Evolutionary conservation across 2,888 invertebrate genomes (phyloP).

Genomic region (Metallyticus violacea): DNA sequence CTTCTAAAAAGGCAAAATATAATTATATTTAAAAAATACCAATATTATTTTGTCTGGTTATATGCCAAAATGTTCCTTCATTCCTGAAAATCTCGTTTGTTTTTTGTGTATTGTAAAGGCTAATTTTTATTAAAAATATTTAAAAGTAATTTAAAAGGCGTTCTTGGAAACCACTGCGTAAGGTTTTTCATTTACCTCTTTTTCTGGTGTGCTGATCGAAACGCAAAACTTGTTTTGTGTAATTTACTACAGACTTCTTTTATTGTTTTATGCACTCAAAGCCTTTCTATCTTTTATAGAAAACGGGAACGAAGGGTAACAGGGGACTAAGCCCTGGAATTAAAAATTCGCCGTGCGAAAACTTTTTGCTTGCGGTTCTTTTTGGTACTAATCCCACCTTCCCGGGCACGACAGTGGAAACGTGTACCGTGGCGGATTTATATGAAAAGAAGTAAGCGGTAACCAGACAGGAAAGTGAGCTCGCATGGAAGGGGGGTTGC

Average conservation of each 20-base stretch:
- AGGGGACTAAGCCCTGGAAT: not conserved
- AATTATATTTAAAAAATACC: too few species aligned
- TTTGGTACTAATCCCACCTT: not conserved
- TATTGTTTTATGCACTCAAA: not conserved
- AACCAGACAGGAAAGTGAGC: not conserved
- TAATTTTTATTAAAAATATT: too few species aligned
- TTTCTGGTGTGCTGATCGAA: not conserved
- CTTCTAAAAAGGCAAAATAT: too few species aligned
- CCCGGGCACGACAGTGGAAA: not conserved
- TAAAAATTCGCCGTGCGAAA: constrained; percentile 12
- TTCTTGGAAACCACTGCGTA: not conserved
- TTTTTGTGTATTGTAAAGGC: too few species aligned
- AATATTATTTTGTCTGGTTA: too few species aligned
- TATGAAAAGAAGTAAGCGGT: not conserved
- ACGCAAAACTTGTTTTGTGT: not conserved
- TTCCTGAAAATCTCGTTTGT: too few species aligned
- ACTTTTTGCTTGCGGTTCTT: not conserved
- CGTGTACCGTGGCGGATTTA: not conserved
- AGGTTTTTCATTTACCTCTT: not conserved
- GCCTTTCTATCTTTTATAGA: not conserved
- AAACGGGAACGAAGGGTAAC: not conserved
- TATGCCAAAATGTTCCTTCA: too few species aligned
- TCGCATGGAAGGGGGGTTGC: not conserved
- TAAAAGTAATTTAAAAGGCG: not conserved
- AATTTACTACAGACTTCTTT: not conserved